A percentile compares a stretch with the other conserved stretches of the same genome.
Conservation (phyloP, 2,888 invertebrate species). For the Aspidapion aeneum region DNA sequence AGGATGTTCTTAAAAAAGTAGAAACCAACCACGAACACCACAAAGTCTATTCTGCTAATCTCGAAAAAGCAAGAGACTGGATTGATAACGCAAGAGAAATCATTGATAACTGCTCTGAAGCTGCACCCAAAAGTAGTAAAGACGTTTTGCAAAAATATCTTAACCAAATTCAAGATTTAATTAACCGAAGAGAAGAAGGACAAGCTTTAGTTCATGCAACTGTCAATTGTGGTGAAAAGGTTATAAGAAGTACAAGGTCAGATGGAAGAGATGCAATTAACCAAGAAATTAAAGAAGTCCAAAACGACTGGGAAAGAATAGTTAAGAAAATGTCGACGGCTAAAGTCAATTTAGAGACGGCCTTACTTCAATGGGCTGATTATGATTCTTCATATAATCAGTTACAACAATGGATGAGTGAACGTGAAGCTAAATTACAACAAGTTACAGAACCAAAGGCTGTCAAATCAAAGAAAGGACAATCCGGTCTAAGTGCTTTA, state of each 20-base stretch:
- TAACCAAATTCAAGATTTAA: conserved; percentile 73
- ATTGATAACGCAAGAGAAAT: conserved; percentile 82
- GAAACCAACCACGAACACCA: conserved; percentile 87
- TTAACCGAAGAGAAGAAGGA: conserved; percentile 80
- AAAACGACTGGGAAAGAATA: conserved; percentile 88
- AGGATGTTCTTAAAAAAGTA: conserved; percentile 87
- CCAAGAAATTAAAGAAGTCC: conserved; percentile 81
- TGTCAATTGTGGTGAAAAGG: conserved; percentile 87
- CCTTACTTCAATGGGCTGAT: conserved; percentile 91
- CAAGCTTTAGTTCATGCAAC: conserved; percentile 84
- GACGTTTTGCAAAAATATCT: conserved; percentile 80
- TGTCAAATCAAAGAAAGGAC: conserved; percentile 72
- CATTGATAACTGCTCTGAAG: conserved; percentile 75
- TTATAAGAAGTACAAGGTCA: conserved; percentile 79
- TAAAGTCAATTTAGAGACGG: conserved; percentile 87
- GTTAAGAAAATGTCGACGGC: conserved; percentile 89
- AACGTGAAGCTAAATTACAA: conserved; percentile 87
- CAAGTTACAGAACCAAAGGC: conserved; percentile 86
- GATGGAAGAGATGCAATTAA: conserved; percentile 87
- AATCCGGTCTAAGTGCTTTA: conserved; percentile 73
- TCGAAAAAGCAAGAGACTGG: conserved; percentile 77
- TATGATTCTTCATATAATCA: conserved; percentile 92
- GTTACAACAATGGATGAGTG: conserved; percentile 91
- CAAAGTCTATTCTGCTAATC: conserved; percentile 72
- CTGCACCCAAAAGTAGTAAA: conserved; percentile 72